Evolutionary conservation across 2,888 invertebrate species (phyloP), one percentile per base, ranked within the genome.

Genomic region (Phengaris arion): DNA sequence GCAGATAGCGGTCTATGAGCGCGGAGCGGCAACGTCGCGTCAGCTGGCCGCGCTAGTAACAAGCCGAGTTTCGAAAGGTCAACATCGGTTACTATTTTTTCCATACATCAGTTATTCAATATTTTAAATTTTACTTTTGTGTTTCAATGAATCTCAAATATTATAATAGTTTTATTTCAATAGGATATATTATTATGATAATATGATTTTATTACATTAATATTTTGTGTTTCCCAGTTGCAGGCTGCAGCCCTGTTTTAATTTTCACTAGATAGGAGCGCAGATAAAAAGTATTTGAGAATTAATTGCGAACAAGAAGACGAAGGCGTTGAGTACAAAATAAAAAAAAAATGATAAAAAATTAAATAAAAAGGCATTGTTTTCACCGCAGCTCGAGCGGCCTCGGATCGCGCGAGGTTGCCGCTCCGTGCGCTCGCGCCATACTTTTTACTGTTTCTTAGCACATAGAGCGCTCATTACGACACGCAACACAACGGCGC

Each of bases 361-460:
- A 76, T 79, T 78, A 77, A 78, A 79, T 79, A 78, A 79, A 79
- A 79, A 79, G 79, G 86, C 87, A 92, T 93, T 93, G 92, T 92
- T 92, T 91, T 92, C 90, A 89, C 89, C 85, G 87, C 84, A 85
- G 22, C 22, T 22, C 22, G 22, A 22, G 85, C 89, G 89, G 89
- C 89, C 87, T 87, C 91, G 81, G 88, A 68, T 57, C 88, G 88
- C 85, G 91, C 92, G 86, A 85, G 85, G 92, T 92, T 93, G 93
- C 92, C 93, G 85, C 85, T 85, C 87, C 80, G 89, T 85, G 86
- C 90, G 87, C 89, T 89, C 92, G 92, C 93, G 93, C 93, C 93
- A 91, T 94, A 94, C 94, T 94, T 94, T 94, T 94, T 94, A 94
- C 94, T 94, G 94, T 94, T 94, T 93, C 94, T 94, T 91, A 89